Evolutionary conservation across 2,888 invertebrate species (phyloP), one percentile per base, ranked within the genome.

Genomic region (Dexiosoma caninum): DNA sequence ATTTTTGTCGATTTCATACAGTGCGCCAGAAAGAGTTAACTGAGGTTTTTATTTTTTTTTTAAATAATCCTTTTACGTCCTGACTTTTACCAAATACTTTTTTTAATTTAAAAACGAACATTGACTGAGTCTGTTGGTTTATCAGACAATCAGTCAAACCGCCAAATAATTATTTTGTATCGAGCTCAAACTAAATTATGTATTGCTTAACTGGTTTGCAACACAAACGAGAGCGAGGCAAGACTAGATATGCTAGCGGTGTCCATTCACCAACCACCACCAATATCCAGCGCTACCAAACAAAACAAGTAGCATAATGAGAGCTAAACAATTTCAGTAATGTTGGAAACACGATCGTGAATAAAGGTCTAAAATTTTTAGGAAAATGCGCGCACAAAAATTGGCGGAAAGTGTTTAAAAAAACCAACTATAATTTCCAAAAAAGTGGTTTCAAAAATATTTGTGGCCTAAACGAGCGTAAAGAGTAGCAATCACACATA

Each of bases 331-430:
- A 64, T 57, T 74, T 74, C 62, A 53, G 80, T 81, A 60, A 81
- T 80, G 72, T 74, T 77, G 67, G 72, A 81, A 80, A 76, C 76
- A 77, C 81, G 81, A 81, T 81, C 81, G 81, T 76, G 81, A 69
- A 72, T 77, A 72, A 72, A 76, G 66, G 62, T 67, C 55, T 19
- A 16, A 55, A 69, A 59, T 23, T 51, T 37, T 21, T 30, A 2
- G 10, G 21, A 44, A 44, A 23, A 42, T 57, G 37, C 27, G 67
- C 62, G 53, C 53, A 53, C 42, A 49, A 55, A 55, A 62, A 44
- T 72, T 72, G 71, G 77, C 69, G 72, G 40, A 69, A 62, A 76
- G 23, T 57, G 2, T 40, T 19, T 40, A 37, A 12, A 55, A 30
- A 64, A 57, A 27, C 44, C 53, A 57, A 57, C 37, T 32, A 62